A percentile compares a stretch with the other conserved stretches of the same genome.
Conservation (phyloP, 2,888 invertebrate genomes). For the Drosophila falleni region DNA sequence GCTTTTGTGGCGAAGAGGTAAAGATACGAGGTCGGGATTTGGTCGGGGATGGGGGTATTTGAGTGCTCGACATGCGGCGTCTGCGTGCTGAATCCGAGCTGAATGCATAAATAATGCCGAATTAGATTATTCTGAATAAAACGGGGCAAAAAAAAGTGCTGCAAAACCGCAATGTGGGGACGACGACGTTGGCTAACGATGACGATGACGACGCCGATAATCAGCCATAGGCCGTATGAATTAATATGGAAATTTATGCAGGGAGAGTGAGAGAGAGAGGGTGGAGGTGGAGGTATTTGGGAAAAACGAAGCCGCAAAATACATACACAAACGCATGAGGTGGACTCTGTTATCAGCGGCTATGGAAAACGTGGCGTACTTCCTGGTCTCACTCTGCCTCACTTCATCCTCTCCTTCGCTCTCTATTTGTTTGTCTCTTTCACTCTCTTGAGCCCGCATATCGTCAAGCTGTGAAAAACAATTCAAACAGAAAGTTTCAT, state of each 20-base stretch:
- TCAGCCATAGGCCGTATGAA: constrained; percentile 65
- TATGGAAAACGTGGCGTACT: constrained; percentile 69
- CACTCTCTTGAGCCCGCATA: constrained; percentile 7
- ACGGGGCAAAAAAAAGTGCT: constrained; percentile 26
- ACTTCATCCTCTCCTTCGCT: not conserved
- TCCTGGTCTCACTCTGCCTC: constrained; percentile 46
- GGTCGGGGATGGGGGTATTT: constrained; percentile 23
- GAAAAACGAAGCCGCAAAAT: constrained; percentile 67
- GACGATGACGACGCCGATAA: constrained; percentile 59
- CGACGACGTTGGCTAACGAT: constrained; percentile 17
- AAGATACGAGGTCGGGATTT: not conserved
- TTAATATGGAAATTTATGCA: constrained; percentile 78
- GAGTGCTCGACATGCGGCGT: constrained; percentile 50
- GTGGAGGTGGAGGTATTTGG: constrained; percentile 6
- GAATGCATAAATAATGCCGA: constrained; percentile 74
- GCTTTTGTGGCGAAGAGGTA: not conserved
- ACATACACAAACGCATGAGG: constrained; percentile 38
- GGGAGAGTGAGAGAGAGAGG: not conserved
- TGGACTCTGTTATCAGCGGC: constrained; percentile 62
- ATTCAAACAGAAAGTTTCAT: constrained; percentile 77
- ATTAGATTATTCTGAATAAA: constrained; percentile 72
- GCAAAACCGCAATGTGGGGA: constrained; percentile 38
- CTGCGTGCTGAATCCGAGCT: constrained; percentile 66
- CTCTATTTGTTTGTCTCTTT: not conserved
- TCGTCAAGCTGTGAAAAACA: constrained; percentile 65